Evolutionary conservation across 53 echinoderm and acorn worm genomes (phyloP), one percentile per base, ranked within the genome.

Genomic region (Paracentrotus lividus): DNA sequence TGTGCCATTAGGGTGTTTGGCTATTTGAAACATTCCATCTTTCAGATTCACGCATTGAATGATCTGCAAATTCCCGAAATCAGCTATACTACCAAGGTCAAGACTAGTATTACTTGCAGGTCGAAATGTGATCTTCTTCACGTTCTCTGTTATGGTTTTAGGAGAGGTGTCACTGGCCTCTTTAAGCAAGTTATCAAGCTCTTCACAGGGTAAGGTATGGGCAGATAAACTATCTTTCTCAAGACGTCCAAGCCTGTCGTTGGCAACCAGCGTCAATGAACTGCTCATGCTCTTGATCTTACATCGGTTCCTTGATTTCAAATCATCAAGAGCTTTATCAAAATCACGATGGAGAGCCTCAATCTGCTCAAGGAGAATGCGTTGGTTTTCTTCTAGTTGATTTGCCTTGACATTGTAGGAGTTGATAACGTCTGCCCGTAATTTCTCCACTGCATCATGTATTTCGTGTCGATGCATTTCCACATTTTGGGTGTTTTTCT

Each of bases 181-280:
- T 13, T 78, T 78, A 0, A 78, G 18, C 0, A 78, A 5, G 31
- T 8, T 44, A 78, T 78, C 78, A 4, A 78, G 42, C 42, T 78
- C 78, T 21, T 45, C 45, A 21, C 78, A 78, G 10, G 43, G 78
- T 20, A 78, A 78, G 78, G 43, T 23, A 8, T 78, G 78, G 20
- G 78, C 78, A 78, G 78, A 42, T n/a, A 78, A 20, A 23, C 27
- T 78, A 44, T 78, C 78, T 20, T 16, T 24, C 45, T 78, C 78
- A 42, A 78, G 45, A 78, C 31, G 44, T 42, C 78, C 21, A 0
- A 78, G 42, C 43, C 78, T 78, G 42, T 78, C 23, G 4, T 78
- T 78, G 18, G 38, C 78, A 4, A 78, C 78, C 42, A 78, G 14
- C 8, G 7, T 24, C 38, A 78, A 42, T 3, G 78, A 78, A 40